Conservation (phyloP, 1,140 invertebrate genomes). For the Scylla paramamosain region DNA sequence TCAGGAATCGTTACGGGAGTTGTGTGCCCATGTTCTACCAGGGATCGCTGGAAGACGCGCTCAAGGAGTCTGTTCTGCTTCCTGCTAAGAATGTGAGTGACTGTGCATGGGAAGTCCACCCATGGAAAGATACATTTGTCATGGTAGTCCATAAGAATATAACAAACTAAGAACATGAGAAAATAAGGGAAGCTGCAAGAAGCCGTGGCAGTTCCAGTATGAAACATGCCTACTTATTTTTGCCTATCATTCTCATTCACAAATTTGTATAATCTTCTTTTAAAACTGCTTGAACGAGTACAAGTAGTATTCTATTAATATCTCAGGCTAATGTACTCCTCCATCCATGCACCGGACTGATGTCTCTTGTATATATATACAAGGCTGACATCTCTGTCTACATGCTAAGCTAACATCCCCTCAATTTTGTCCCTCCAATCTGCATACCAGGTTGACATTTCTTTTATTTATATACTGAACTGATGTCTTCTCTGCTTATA, state of each 20-base stretch:
- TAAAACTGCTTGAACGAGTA: too few relatives aligned
- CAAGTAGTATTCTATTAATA: too few relatives aligned
- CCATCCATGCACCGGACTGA: too few relatives aligned
- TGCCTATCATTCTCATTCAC: neutral
- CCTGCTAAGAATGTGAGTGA: slow-evolving; percentile 91
- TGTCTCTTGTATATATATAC: too few relatives aligned
- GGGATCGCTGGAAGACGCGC: slow-evolving; percentile 92
- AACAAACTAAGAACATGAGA: neutral
- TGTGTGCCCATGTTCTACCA: slow-evolving; percentile 94
- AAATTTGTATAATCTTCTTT: neutral
- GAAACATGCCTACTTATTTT: neutral
- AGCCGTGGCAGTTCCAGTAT: neutral
- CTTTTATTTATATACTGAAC: too few relatives aligned
- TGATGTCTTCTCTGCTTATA: too few relatives aligned
- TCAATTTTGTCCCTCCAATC: too few relatives aligned
- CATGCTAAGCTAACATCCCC: too few relatives aligned
- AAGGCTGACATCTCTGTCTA: too few relatives aligned
- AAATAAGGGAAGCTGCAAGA: too few relatives aligned
- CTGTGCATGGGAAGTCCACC: neutral
- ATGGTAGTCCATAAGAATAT: neutral
- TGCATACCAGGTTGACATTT: too few relatives aligned
- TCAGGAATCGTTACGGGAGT: slow-evolving; percentile 89
- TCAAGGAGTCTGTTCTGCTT: slow-evolving; percentile 89
- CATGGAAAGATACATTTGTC: neutral
- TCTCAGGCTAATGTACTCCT: too few relatives aligned